Evolutionary conservation across 1,140 invertebrate species (phyloP), one percentile per base, ranked within the genome.

Genomic region (Drosophila pectinifera): DNA sequence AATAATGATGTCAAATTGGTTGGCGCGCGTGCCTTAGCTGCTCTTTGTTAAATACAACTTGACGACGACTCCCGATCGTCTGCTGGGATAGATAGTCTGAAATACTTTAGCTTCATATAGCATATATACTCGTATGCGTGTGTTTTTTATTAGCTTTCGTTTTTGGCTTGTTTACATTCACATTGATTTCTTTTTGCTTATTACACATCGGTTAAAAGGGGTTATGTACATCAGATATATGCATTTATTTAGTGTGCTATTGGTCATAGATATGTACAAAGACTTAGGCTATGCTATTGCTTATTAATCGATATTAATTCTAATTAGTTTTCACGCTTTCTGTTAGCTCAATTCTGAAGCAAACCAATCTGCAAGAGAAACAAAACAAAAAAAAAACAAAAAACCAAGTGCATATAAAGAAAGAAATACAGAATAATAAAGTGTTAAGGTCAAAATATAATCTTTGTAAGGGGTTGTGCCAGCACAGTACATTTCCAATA

Each of bases 141-240:
- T 53, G 49, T 45, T 74, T 51, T 80, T 80, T 61, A 73, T 78
- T 73, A 67, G 76, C 51, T 83, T 86, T 83, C 53, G 59, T 73
- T 86, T 88, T 88, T 86, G 83, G 83, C 76, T 83, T 88, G 79
- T 88, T 88, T 88, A 83, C 83, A 88, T 88, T 88, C 83, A 88
- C 83, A 88, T 77, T 88, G 55, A 84, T 77, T 77, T 42, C 73
- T 45, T 51, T 56, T 26, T 34, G 64, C 26, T 69, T 46, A 76
- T 61, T 76, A 79, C 53, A 74, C 61, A 61, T 72, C 58, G 64
- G 31, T 31, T 38, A 45, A 28, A 11, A 0, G 61, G 43, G 34
- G 22, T 62, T 62, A 43, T 43, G 38, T 24, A 56, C 28, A 54
- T 16, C 41, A 58, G 42, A 53, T 53, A 53, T 53, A 53, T 53